Evolutionary conservation across 2,888 invertebrate species (phyloP).

Genomic region (Boloria selene): DNA sequence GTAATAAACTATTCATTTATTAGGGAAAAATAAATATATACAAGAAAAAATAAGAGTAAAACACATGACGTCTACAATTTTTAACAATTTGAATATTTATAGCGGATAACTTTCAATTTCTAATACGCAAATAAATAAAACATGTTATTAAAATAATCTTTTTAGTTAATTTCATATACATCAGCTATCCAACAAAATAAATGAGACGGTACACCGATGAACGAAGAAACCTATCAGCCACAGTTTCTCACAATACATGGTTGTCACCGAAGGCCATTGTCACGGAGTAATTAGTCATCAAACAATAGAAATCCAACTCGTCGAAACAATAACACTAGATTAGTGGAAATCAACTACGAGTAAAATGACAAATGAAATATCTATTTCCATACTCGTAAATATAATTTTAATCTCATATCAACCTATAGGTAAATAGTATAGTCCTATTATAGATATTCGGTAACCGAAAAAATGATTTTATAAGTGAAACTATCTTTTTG

Average conservation of each 20-base stretch:
- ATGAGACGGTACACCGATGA: conserved; percentile 4
- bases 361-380: background rate
- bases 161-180: background rate
- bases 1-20: too few relatives aligned
- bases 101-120: too few relatives aligned
- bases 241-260: conserved; percentile 19
- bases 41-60: too few relatives aligned
- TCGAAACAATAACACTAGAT: conserved; percentile 25
- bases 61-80: too few relatives aligned
- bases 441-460: too few relatives aligned
- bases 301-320: conserved; percentile 29
- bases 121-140: too few relatives aligned
- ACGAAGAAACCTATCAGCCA: background rate
- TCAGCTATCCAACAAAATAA: background rate
- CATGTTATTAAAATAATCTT: background rate
- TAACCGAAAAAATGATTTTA: too few relatives aligned
- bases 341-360: conserved; percentile 16
- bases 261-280: conserved; percentile 36
- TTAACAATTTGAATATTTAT: too few relatives aligned
- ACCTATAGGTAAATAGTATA: too few relatives aligned
- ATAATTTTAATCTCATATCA: background rate
- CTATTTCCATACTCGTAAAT: background rate
- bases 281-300: conserved; percentile 33
- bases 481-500: too few relatives aligned
- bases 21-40: too few relatives aligned